Percentiles rank a stretch among this genome's conserved stretches.
These are phyloP conservation scores for Knipowitschia caucasica DNA, from an alignment of 2,797 vertebrate genomes.

Conservation along the genomic window DNA sequence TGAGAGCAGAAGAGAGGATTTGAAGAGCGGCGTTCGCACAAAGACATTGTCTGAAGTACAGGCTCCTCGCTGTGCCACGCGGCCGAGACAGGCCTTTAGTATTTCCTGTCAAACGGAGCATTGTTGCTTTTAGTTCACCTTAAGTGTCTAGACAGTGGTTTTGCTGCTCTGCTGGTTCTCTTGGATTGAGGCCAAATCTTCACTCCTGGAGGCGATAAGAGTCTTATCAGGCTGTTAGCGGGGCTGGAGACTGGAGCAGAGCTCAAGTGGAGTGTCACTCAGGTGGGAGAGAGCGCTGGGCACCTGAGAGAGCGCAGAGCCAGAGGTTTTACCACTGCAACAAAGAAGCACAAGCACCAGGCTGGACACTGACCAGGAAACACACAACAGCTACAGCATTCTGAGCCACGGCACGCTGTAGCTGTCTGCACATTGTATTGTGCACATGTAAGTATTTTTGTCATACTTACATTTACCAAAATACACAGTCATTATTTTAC, in stretches of 20 bases:
- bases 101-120: conserved; percentile 80
- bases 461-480: too few relatives aligned
- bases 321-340: conserved; percentile 35
- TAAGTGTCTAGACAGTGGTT: conserved; percentile 85
- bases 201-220: conserved; percentile 80
- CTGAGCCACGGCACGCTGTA: background rate
- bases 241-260: conserved; percentile 74
- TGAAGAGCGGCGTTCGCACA: conserved; percentile 70
- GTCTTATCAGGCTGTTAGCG: conserved; percentile 80
- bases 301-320: conserved; percentile 65
- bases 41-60: conserved; percentile 77
- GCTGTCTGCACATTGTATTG: too few relatives aligned
- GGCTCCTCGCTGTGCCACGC: conserved; percentile 63
- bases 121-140: conserved; percentile 79
- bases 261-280: conserved; percentile 79
- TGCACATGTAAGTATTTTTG: too few relatives aligned
- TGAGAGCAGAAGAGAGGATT: conserved; percentile 71
- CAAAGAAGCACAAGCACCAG: conserved; percentile 23
- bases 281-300: conserved; percentile 77
- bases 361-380: background rate
- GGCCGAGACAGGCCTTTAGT: conserved; percentile 77
- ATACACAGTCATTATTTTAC: too few relatives aligned
- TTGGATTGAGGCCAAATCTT: conserved; percentile 83
- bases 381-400: conserved; percentile 2
- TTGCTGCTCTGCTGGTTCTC: conserved; percentile 79